A percentile compares a stretch with the other conserved stretches of the same genome.
Evolutionary conservation across 30 jellyfish, hydroid and myxozoan genomes (phyloP).

Genomic region (Cassiopea andromeda): DNA sequence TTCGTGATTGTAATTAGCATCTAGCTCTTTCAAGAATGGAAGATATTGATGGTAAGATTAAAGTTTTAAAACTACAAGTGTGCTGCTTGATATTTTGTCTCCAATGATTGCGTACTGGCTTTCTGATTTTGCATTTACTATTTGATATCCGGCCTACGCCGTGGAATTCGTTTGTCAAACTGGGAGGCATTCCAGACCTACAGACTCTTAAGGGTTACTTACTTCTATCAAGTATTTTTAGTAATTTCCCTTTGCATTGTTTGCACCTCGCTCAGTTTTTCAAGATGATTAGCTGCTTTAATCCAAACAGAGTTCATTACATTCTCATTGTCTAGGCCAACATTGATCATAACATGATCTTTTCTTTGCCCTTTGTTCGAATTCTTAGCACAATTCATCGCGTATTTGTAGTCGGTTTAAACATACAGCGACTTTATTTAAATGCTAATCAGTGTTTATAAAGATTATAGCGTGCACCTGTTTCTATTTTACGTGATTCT

Average conservation of each 20-base stretch:
- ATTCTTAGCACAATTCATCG: conserved; percentile 25
- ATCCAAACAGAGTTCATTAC: conserved; percentile 44
- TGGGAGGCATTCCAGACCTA: background rate
- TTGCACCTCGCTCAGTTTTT: no score
- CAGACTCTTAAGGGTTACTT: background rate
- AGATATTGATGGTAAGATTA: conserved; percentile 26
- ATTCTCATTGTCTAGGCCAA: conserved; percentile 51
- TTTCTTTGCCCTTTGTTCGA: conserved; percentile 19
- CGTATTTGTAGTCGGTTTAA: conserved; percentile 1
- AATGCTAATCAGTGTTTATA: background rate
- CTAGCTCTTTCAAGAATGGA: background rate
- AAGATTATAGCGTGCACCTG: background rate
- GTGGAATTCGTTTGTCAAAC: background rate
- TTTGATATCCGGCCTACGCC: conserved; percentile 44
- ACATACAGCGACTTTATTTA: background rate
- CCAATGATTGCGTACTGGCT: background rate
- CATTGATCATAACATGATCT: conserved; percentile 31
- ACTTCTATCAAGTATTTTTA: background rate
- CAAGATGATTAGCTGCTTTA: conserved; percentile 20
- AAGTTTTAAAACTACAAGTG: background rate
- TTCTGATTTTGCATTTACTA: background rate
- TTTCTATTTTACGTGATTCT: no score
- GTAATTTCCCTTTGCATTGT: background rate
- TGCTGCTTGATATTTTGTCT: background rate
- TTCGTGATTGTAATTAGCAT: background rate